Base-by-base conservation (phyloP, 1,140 invertebrate genomes). In the Parapsyche elsis region DNA sequence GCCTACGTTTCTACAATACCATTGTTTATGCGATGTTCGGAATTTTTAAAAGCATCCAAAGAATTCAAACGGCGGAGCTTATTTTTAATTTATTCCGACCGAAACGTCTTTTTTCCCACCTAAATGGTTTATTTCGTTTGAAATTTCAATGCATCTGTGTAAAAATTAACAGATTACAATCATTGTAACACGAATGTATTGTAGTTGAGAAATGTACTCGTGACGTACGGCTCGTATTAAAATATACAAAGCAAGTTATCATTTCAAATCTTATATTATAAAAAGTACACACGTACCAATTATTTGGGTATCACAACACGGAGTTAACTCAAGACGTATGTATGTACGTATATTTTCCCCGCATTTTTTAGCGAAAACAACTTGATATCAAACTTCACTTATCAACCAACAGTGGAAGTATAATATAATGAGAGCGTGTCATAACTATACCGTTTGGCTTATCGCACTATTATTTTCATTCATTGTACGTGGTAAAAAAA, bases 131-230 rank as follows among this genome's bases (percentile, higher is more conserved):
- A 9, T 5, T 61, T 61, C 59, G 59, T 67, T 67, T 30, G 24
- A 23, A 67, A 67, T 67, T 67, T 67, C 21, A 67, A 67, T 67
- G 64, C 64, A 67, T 24, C 26, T 24, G 26, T 26, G 64, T 67
- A 23, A 30, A 67, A 67, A 67, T 67, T 67, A 26, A 9, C 12
- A 1, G 64, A 67, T 67, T 67, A 67, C 0, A 30, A 67, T 67
- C 64, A 30, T 26, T 14, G 23, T 67, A 23, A 67, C 12, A 67
- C 24, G 24, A 67, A 26, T 26, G 10, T 30, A 61, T 61, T 61
- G 21, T 61, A 10, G 24, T 67, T 14, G 64, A 67, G 24, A 67
- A 67, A 67, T 24, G 10, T 30, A 14, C 24, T 67, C 12, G 26
- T 67, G 23, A 67, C 24, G 21, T 19, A 23, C 23, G 12, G 19